Evolutionary conservation across 2,113 vertebrate genomes (phyloP).

Genomic region (Eudyptes chrysolophus): DNA sequence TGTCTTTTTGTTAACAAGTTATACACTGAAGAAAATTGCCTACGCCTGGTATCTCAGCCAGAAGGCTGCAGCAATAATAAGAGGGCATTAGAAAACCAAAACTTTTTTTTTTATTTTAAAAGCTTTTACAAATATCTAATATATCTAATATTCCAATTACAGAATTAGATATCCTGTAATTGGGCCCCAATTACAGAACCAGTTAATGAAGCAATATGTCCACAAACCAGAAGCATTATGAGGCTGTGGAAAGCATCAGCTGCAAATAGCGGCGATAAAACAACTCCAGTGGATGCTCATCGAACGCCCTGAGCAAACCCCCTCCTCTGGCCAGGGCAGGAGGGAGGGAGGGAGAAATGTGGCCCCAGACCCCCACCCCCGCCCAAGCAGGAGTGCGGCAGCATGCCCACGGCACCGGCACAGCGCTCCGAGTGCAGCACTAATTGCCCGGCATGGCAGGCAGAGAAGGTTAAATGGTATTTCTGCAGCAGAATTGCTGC

Average conservation of each 20-base stretch:
- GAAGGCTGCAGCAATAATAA: background rate
- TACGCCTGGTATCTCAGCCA: background rate
- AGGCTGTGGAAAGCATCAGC: background rate
- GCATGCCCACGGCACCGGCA: rapidly evolving
- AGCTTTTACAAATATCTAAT: background rate
- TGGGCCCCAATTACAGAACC: background rate
- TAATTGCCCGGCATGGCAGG: rapidly evolving
- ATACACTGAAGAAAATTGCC: background rate
- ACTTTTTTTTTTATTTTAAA: background rate
- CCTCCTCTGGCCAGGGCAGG: background rate
- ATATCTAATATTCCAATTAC: no score
- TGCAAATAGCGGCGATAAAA: background rate
- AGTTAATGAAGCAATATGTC: background rate
- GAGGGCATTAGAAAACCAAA: background rate
- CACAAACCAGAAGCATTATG: background rate
- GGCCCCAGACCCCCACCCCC: background rate
- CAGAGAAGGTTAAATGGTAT: background rate
- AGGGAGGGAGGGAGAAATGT: rapidly evolving
- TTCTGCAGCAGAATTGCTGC: background rate
- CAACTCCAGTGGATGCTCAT: background rate
- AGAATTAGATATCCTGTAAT: no score
- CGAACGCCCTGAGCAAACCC: background rate
- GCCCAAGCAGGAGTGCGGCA: rapidly evolving
- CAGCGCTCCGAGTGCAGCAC: rapidly evolving
- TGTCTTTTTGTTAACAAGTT: background rate